A percentile compares a stretch with the other conserved stretches of the same genome.
These are phyloP conservation scores for Drosophila dunni DNA, from an alignment of 1,140 invertebrate species.

Conservation along the genomic window DNA sequence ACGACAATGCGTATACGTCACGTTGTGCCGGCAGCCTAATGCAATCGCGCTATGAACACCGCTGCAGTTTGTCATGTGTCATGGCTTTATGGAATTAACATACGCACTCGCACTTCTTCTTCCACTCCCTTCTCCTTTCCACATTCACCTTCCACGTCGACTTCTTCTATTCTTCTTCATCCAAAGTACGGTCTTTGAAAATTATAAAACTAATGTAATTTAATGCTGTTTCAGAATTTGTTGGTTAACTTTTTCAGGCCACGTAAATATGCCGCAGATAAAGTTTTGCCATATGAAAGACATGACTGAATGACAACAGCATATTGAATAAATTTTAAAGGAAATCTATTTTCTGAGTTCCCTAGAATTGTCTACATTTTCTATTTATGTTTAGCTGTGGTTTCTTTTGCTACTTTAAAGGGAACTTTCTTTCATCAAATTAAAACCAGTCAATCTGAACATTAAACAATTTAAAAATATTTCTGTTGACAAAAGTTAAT, in stretches of 20 bases:
- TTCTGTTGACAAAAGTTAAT: no score
- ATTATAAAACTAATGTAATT: conserved; percentile 52
- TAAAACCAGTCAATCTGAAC: no score
- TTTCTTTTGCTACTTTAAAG: neutral
- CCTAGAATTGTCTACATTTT: neutral
- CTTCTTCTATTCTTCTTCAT: neutral
- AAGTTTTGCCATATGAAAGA: conserved; percentile 16
- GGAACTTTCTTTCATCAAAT: no score
- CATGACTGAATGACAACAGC: neutral
- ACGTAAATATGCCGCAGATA: conserved; percentile 22
- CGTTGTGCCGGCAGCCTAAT: conserved; percentile 63
- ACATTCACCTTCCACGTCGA: no score
- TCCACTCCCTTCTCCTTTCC: neutral
- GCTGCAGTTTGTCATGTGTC: conserved; percentile 59
- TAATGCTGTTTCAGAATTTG: conserved; percentile 42
- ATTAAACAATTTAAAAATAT: no score
- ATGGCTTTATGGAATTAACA: conserved; percentile 68
- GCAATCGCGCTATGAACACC: conserved; percentile 54
- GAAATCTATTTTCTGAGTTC: neutral
- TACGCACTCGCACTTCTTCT: conserved; percentile 42
- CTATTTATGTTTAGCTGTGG: no score
- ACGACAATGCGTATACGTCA: conserved; percentile 79
- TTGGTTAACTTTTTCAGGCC: conserved; percentile 35
- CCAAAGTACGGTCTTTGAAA: conserved; percentile 19
- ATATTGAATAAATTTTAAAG: neutral